These are phyloP conservation scores for Amiota mariae DNA, from an alignment of 2,888 invertebrate genomes.

Conservation along the genomic window DNA sequence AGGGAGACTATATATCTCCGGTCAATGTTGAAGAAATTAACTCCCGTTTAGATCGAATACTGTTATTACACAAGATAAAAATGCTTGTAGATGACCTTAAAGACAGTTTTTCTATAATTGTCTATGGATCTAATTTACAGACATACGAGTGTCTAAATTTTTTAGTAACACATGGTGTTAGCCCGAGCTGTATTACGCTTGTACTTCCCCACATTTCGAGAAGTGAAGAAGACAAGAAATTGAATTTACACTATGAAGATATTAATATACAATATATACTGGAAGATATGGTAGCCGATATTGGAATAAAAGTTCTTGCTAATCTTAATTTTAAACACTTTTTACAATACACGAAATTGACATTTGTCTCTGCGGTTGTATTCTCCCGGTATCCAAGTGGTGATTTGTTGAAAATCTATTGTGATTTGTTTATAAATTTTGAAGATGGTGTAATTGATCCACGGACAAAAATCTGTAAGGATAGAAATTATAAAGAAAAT, in stretches of 20 bases:
- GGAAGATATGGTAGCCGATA: slow-evolving; percentile 50
- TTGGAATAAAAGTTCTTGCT: slow-evolving; percentile 48
- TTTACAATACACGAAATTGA: slow-evolving; percentile 32
- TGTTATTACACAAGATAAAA: slow-evolving; percentile 60
- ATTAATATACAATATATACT: slow-evolving; percentile 51
- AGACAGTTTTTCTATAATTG: slow-evolving; percentile 44
- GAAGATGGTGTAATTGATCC: slow-evolving; percentile 45
- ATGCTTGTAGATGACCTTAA: slow-evolving; percentile 40
- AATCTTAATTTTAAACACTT: slow-evolving; percentile 50
- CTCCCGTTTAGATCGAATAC: slow-evolving; percentile 60
- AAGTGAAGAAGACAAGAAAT: slow-evolving; percentile 32
- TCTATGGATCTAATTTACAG: slow-evolving; percentile 60
- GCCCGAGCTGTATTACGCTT: slow-evolving; percentile 42
- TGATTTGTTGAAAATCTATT: slow-evolving; percentile 43
- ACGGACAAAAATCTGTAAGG: background rate
- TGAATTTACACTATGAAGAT: slow-evolving; percentile 53
- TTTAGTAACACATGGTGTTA: slow-evolving; percentile 54
- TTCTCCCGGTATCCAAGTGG: slow-evolving; percentile 46
- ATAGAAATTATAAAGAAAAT: background rate
- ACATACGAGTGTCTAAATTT: slow-evolving; percentile 63
- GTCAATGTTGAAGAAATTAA: slow-evolving; percentile 65
- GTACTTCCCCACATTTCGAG: slow-evolving; percentile 43
- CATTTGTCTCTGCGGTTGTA: slow-evolving; percentile 52
- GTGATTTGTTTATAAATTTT: slow-evolving; percentile 66
- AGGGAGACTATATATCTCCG: slow-evolving; percentile 39